Conservation (phyloP, 2,797 vertebrate species). For the Coreius guichenoti region DNA sequence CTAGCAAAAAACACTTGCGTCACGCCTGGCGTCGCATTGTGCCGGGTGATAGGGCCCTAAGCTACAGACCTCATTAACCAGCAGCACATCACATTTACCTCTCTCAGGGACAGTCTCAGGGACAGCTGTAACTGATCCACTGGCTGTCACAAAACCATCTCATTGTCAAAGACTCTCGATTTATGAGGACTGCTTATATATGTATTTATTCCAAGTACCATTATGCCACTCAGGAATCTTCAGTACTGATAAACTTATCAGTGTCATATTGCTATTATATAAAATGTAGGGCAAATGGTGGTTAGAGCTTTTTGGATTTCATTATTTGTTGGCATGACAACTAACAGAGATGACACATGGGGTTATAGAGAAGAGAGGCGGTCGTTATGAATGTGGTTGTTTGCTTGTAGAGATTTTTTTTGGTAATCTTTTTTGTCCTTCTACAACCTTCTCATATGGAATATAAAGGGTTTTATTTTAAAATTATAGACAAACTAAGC, state of each 20-base stretch:
- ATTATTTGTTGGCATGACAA: conserved; percentile 69
- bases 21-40: no score
- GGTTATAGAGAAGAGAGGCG: conserved; percentile 42
- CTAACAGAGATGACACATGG: conserved; percentile 69
- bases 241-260: background rate
- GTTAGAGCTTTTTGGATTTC: conserved; percentile 63
- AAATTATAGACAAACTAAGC: background rate
- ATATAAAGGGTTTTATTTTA: background rate
- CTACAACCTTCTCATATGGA: background rate
- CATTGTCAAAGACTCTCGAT: background rate
- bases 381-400: background rate
- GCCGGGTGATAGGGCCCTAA: background rate
- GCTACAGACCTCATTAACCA: background rate
- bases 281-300: conserved; percentile 20
- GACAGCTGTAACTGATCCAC: background rate
- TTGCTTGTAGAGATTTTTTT: background rate
- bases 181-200: background rate
- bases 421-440: background rate
- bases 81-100: background rate
- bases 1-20: no score
- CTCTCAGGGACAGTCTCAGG: background rate
- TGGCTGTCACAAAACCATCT: conserved; percentile 1
- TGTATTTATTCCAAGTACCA: background rate
- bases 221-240: conserved; percentile 2
- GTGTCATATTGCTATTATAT: conserved; percentile 28